These are phyloP conservation scores for Acleris literana DNA, from an alignment of 2,888 invertebrate genomes.

Conservation along the genomic window DNA sequence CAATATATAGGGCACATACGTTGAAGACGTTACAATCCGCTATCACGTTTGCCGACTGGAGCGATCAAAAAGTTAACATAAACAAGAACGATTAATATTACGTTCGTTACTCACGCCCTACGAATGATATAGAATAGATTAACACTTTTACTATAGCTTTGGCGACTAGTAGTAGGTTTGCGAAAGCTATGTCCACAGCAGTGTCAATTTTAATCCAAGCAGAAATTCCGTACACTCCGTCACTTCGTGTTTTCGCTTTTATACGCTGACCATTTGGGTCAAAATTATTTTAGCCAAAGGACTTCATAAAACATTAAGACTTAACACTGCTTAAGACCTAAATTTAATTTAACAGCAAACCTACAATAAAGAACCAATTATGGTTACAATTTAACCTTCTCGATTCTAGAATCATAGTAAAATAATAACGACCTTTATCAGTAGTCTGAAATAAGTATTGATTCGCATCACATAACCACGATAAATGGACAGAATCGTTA, in stretches of 20 bases:
- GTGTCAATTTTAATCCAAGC: too few relatives aligned
- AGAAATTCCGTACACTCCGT: too few relatives aligned
- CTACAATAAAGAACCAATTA: conserved; percentile 2
- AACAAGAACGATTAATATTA: conserved; percentile 34
- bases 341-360: conserved; percentile 3
- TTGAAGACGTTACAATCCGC: too few relatives aligned
- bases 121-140: background rate
- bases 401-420: background rate
- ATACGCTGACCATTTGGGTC: too few relatives aligned
- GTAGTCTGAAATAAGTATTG: background rate
- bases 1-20: too few relatives aligned
- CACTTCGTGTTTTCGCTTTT: too few relatives aligned
- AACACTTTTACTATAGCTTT: background rate
- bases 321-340: too few relatives aligned
- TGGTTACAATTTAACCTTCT: conserved; percentile 7
- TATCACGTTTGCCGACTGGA: too few relatives aligned
- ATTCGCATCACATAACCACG: conserved; percentile 1
- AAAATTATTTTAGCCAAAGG: too few relatives aligned
- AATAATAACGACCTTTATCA: background rate
- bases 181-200: too few relatives aligned
- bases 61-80: conserved; percentile 4
- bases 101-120: background rate
- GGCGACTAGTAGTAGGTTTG: too few relatives aligned
- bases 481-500: conserved; percentile 6
- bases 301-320: too few relatives aligned